phyloP scores from a whole-genome alignment of 1,140 invertebrate species.

The Ruditapes philippinarum region DNA sequence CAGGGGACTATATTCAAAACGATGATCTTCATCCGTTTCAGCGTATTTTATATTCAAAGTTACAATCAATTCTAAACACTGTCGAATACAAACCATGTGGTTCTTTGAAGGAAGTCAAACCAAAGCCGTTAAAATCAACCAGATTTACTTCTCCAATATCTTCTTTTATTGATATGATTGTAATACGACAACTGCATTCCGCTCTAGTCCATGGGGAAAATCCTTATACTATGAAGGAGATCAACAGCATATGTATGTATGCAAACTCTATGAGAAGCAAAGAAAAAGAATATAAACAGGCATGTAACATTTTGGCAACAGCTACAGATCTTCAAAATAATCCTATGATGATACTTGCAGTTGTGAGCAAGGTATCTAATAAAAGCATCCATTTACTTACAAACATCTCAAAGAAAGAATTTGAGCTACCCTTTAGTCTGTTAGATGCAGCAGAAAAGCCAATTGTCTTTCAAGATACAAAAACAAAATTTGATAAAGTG shows the following conservation, averaged over 20 bases:
- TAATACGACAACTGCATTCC: slow-evolving; percentile 91
- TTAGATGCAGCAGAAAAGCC: slow-evolving; percentile 69
- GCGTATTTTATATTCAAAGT: slow-evolving; percentile 92
- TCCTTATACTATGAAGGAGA: slow-evolving; percentile 70
- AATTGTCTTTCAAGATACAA: slow-evolving; percentile 41
- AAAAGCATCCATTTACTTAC: slow-evolving; percentile 57
- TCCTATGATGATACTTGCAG: slow-evolving; percentile 50
- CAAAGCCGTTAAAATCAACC: slow-evolving; percentile 66
- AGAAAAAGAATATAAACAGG: slow-evolving; percentile 66
- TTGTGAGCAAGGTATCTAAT: slow-evolving; percentile 58
- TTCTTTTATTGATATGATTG: slow-evolving; percentile 96
- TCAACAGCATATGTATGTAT: slow-evolving; percentile 69
- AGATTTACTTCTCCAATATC: slow-evolving; percentile 97
- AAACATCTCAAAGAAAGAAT: slow-evolving; percentile 15
- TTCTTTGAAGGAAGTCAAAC: not conserved
- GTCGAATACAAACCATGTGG: slow-evolving; percentile 90
- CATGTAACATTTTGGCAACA: slow-evolving; percentile 44
- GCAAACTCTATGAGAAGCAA: slow-evolving; percentile 60
- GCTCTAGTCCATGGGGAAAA: slow-evolving; percentile 87
- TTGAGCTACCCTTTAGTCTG: slow-evolving; percentile 67
- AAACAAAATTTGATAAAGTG: slow-evolving; percentile 24
- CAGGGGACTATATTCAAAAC: slow-evolving; percentile 96
- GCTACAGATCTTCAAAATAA: slow-evolving; percentile 56
- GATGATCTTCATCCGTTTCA: slow-evolving; percentile 96
- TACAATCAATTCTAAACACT: slow-evolving; percentile 62